Conservation (phyloP, 2,113 vertebrate species). For the Rhinoderma darwinii region DNA sequence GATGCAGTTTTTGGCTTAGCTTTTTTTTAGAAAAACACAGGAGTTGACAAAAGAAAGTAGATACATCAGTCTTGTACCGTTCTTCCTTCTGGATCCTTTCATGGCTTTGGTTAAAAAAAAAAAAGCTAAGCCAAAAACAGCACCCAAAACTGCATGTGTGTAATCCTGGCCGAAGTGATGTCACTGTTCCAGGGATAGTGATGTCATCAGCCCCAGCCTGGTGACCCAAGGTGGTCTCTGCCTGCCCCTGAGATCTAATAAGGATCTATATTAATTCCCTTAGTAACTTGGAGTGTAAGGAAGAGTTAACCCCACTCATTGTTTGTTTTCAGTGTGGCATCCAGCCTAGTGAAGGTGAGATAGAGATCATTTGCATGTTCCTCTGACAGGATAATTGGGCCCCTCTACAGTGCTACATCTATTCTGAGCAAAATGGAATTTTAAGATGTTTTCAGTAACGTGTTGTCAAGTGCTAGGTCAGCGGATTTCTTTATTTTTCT, state of each 20-base stretch:
- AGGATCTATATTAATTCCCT: not conserved
- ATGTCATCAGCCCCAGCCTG: not conserved
- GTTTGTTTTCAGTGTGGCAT: not conserved
- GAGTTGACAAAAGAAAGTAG: too few relatives aligned
- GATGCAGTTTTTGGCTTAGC: too few relatives aligned
- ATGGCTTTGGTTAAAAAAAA: too few relatives aligned
- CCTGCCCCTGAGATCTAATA: not conserved
- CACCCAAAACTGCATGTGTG: too few relatives aligned
- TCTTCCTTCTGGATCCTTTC: too few relatives aligned
- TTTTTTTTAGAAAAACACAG: too few relatives aligned
- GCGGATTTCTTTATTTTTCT: conserved; percentile 33
- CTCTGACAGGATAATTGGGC: conserved; percentile 39
- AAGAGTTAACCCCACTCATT: not conserved
- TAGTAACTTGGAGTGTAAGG: not conserved
- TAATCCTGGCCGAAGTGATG: too few relatives aligned
- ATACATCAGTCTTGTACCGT: too few relatives aligned
- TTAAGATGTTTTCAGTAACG: conserved; percentile 20
- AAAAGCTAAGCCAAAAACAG: too few relatives aligned
- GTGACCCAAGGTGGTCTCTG: not conserved
- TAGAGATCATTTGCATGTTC: conserved; percentile 33
- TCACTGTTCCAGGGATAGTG: not conserved
- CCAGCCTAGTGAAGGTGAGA: conserved; percentile 30
- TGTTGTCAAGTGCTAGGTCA: conserved; percentile 28
- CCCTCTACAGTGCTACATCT: conserved; percentile 18
- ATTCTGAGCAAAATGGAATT: conserved; percentile 46